Base-by-base conservation (phyloP, 2,888 invertebrate genomes). In the Stenodera caucasica region DNA sequence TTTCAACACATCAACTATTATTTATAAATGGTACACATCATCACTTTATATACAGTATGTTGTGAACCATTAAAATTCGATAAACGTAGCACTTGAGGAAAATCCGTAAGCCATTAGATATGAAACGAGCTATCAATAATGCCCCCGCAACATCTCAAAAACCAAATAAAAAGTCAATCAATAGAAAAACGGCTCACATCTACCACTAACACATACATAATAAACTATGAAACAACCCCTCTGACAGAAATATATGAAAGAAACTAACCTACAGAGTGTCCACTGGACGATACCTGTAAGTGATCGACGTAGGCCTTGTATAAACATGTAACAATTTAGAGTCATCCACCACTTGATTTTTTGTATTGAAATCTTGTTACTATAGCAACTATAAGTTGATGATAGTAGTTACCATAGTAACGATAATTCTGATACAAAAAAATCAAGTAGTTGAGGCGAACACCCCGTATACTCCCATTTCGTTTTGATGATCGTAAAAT, bases 401-500 rank as follows among this genome's bases (percentile, higher is more conserved):
- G n/a, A n/a, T n/a, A n/a, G n/a, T n/a, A n/a, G n/a, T n/a, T n/a
- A n/a, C n/a, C n/a, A n/a, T n/a, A n/a, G n/a, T n/a, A n/a, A n/a
- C n/a, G n/a, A n/a, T n/a, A n/a, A n/a, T n/a, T n/a, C n/a, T n/a
- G n/a, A n/a, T n/a, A n/a, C n/a, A n/a, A n/a, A n/a, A n/a, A n/a
- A n/a, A n/a, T n/a, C n/a, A n/a, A n/a, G n/a, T n/a, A n/a, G n/a
- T n/a, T n/a, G n/a, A n/a, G n/a, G n/a, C n/a, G n/a, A n/a, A n/a
- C 15, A 37, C 37, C 37, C 14, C 66, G 65, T 71, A 70, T 70
- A 68, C 66, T 64, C 57, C 64, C 52, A 37, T 58, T 64, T 62
- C 57, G 66, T 70, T 65, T 70, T 68, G 70, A 69, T 70, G 65
- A 64, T 71, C 72, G 67, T 70, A 67, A 71, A 71, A 67, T 63